Conservation (phyloP, 2,113 vertebrate genomes). For the Ranitomeya variabilis region DNA sequence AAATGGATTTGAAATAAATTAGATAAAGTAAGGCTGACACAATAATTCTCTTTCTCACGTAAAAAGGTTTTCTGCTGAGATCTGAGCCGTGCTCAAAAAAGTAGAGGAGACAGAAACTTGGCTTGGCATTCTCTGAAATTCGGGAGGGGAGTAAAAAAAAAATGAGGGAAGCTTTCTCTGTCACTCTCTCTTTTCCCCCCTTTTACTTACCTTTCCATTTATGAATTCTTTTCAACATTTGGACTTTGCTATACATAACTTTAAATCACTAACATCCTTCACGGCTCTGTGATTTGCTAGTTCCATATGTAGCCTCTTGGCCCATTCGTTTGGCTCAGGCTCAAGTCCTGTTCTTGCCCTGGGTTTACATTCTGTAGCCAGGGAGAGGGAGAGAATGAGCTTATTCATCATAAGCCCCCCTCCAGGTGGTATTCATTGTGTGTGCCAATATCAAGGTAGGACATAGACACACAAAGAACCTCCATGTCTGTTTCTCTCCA, state of each 20-base stretch:
- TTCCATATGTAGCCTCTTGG: conserved; percentile 81
- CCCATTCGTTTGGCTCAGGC: conserved; percentile 69
- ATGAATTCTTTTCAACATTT: conserved; percentile 76
- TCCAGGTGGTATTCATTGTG: conserved; percentile 69
- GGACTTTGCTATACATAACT: conserved; percentile 77
- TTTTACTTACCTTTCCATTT: conserved; percentile 78
- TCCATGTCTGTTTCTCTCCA: conserved; percentile 62
- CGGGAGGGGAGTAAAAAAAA: background rate
- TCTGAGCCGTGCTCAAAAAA: conserved; percentile 34
- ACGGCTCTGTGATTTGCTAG: conserved; percentile 75
- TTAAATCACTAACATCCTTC: conserved; percentile 84
- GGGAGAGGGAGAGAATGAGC: conserved; percentile 46
- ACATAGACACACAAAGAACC: conserved; percentile 50
- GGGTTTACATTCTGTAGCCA: conserved; percentile 63
- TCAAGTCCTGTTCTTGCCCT: conserved; percentile 70
- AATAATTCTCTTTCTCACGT: conserved; percentile 50
- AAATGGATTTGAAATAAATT: conserved; percentile 51
- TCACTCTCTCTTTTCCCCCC: conserved; percentile 66
- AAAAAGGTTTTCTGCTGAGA: conserved; percentile 50
- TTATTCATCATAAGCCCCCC: conserved; percentile 59
- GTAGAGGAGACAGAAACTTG: conserved; percentile 53
- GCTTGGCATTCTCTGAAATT: background rate
- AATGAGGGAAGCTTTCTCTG: conserved; percentile 60
- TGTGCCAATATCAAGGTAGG: background rate
- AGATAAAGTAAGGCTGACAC: conserved; percentile 39